Evolutionary conservation across 2,113 vertebrate species (phyloP).

Genomic region (Atherinomorus stipes): DNA sequence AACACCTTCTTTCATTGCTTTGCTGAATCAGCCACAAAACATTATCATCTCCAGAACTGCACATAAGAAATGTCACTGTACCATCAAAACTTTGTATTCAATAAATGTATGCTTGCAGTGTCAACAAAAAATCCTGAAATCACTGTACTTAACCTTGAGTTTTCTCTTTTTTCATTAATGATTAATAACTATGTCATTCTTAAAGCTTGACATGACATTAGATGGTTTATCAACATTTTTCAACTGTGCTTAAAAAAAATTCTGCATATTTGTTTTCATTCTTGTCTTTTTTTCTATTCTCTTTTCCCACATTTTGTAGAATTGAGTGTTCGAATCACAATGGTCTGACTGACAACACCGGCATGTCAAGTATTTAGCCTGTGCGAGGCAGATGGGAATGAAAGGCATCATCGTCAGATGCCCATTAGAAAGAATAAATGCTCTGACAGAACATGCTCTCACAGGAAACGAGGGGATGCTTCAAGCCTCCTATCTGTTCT

Average conservation of each 20-base stretch:
- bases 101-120: too few relatives aligned
- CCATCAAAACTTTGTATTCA: too few relatives aligned
- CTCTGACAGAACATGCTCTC: constrained; percentile 62
- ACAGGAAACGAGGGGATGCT: constrained; percentile 55
- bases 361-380: constrained; percentile 46
- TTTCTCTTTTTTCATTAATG: too few relatives aligned
- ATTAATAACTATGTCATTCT: neutral
- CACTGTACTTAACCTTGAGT: too few relatives aligned
- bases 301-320: constrained; percentile 12
- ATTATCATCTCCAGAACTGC: too few relatives aligned
- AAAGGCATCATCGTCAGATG: constrained; percentile 35
- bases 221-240: constrained; percentile 4
- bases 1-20: too few relatives aligned
- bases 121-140: too few relatives aligned
- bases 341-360: constrained; percentile 44
- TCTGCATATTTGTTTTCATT: neutral
- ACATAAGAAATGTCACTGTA: too few relatives aligned
- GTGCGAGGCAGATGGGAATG: constrained; percentile 27
- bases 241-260: neutral
- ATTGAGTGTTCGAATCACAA: constrained; percentile 23
- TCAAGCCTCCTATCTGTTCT: constrained; percentile 64
- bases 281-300: constrained; percentile 1
- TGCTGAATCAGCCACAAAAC: too few relatives aligned
- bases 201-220: neutral
- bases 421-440: constrained; percentile 51